phyloP scores from a whole-genome alignment of 2,888 invertebrate genomes.

The Apodemia duryi region DNA sequence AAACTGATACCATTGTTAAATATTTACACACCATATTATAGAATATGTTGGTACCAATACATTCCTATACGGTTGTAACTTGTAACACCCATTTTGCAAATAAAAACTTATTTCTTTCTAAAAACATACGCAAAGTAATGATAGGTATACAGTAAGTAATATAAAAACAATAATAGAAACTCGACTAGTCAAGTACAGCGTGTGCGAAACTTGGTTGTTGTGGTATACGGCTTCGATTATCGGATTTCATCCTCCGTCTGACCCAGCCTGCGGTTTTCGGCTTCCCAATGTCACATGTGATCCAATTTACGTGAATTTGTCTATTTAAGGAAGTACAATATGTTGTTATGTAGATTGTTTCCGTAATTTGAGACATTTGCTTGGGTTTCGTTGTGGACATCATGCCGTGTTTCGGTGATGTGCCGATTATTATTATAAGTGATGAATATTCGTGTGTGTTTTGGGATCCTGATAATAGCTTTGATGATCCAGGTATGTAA shows the following conservation, averaged over 20 bases:
- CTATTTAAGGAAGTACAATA: conserved; percentile 16
- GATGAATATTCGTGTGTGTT: conserved; percentile 26
- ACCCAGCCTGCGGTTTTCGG: conserved; percentile 49
- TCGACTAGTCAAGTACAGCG: conserved; percentile 18
- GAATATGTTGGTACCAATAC: too few relatives aligned
- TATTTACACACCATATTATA: too few relatives aligned
- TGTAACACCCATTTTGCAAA: too few relatives aligned
- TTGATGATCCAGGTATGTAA: conserved; percentile 16
- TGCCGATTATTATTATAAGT: conserved; percentile 25
- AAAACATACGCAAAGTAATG: too few relatives aligned
- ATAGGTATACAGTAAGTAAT: too few relatives aligned
- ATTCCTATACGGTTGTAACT: too few relatives aligned
- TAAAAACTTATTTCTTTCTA: too few relatives aligned
- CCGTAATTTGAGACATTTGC: conserved; percentile 18
- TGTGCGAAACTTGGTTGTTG: conserved; percentile 39
- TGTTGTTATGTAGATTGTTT: conserved; percentile 15
- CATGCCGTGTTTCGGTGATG: conserved; percentile 25
- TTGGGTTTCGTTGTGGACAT: neutral
- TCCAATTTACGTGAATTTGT: conserved; percentile 38
- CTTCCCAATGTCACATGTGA: conserved; percentile 40
- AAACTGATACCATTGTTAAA: too few relatives aligned
- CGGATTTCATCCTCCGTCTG: conserved; percentile 47
- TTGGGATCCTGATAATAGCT: conserved; percentile 22
- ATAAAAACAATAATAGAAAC: neutral
- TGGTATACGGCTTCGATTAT: conserved; percentile 49